phyloP scores from a whole-genome alignment of 2,797 vertebrate species.

The Centropyge bicolor region DNA sequence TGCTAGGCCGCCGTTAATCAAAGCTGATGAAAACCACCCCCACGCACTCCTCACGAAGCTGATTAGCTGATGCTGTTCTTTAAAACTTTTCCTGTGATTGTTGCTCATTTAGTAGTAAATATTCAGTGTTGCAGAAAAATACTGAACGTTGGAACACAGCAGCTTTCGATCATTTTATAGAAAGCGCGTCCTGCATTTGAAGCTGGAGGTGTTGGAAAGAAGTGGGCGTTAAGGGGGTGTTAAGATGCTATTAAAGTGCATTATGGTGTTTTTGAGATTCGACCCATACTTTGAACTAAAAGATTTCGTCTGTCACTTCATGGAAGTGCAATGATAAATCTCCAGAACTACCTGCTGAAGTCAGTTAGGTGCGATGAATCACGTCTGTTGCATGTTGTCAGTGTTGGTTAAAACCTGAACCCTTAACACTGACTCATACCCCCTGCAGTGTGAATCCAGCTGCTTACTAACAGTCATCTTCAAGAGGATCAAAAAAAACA shows the following conservation, averaged over 20 bases:
- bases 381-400: neutral
- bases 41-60: neutral
- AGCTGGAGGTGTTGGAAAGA: too few relatives aligned
- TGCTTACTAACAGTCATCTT: neutral
- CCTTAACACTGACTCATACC: neutral
- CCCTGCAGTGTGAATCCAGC: neutral
- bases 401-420: neutral
- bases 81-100: neutral
- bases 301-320: neutral
- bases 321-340: conserved; percentile 1
- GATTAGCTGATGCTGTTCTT: neutral
- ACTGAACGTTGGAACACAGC: too few relatives aligned
- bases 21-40: neutral
- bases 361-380: neutral
- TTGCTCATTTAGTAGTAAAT: neutral
- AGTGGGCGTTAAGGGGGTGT: too few relatives aligned
- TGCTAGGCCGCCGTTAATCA: neutral
- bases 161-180: neutral
- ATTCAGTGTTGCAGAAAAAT: too few relatives aligned
- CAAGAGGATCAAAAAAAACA: neutral
- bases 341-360: neutral
- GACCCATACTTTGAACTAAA: too few relatives aligned
- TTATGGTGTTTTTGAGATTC: too few relatives aligned
- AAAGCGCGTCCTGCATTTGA: neutral
- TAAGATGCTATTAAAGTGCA: too few relatives aligned